Conservation (phyloP, 2,113 vertebrate genomes). For the Leuciscus idus region DNA sequence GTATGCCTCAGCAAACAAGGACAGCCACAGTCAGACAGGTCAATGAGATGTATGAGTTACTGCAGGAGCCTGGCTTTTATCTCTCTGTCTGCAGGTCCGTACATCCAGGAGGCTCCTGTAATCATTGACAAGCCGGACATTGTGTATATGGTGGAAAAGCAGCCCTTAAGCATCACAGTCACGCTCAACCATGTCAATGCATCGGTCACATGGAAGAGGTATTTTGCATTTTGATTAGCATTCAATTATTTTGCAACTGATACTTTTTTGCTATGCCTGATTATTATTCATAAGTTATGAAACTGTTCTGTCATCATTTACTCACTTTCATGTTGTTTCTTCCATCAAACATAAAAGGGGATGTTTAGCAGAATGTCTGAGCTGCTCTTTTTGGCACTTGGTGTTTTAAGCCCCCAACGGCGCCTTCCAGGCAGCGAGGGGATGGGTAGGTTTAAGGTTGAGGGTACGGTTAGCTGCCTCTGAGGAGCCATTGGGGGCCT, state of each 20-base stretch:
- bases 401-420: too few relatives aligned
- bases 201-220: constrained; percentile 89
- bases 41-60: constrained; percentile 15
- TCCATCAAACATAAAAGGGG: neutral
- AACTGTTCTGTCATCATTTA: neutral
- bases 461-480: too few relatives aligned
- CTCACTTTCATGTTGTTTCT: neutral
- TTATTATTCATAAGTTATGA: neutral
- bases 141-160: constrained; percentile 91
- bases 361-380: neutral
- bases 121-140: constrained; percentile 90
- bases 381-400: too few relatives aligned
- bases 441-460: too few relatives aligned
- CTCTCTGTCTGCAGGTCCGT: constrained; percentile 77
- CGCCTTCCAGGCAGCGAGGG: too few relatives aligned
- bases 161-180: constrained; percentile 82
- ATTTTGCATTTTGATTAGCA: constrained; percentile 40
- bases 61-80: neutral
- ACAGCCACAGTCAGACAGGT: constrained; percentile 13
- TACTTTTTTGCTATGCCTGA: neutral
- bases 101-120: constrained; percentile 84
- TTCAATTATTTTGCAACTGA: neutral
- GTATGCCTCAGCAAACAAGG: constrained; percentile 66
- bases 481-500: too few relatives aligned
- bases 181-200: constrained; percentile 93